Conservation (phyloP, 2,113 vertebrate species). For the Azemiops feae region DNA sequence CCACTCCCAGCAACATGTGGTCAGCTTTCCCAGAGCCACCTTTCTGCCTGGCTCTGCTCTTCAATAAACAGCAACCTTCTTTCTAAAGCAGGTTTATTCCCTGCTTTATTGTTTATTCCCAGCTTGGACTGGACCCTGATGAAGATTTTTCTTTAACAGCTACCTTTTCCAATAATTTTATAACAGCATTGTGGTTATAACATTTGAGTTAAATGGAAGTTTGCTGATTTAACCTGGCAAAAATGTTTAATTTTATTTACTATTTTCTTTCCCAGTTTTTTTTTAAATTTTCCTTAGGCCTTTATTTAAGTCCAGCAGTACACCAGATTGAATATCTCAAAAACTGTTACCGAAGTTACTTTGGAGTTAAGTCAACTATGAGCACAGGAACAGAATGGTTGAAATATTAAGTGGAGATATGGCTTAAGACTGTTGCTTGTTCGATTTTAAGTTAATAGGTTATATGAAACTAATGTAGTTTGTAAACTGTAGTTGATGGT, state of each 20-base stretch:
- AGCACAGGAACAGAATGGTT: not conserved
- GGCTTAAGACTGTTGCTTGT: not conserved
- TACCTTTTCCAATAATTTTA: not conserved
- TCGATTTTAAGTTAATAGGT: not conserved
- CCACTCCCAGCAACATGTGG: no score
- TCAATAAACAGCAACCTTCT: no score
- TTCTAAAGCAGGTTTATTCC: no score
- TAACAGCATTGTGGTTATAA: not conserved
- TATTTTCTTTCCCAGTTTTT: not conserved
- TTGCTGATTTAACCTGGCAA: not conserved
- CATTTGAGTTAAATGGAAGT: not conserved
- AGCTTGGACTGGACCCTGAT: no score
- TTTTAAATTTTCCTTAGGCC: not conserved
- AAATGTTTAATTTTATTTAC: not conserved
- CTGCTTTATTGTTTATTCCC: no score
- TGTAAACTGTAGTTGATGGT: not conserved
- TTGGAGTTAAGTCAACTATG: not conserved
- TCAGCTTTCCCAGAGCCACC: no score
- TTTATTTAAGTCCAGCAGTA: not conserved
- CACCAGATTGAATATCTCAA: not conserved
- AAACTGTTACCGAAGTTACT: not conserved
- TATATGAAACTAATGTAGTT: not conserved
- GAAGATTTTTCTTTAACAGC: no score
- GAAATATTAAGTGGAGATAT: not conserved
- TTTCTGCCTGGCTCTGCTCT: no score